phyloP scores from a whole-genome alignment of 1,140 invertebrate species.

The Dreissena polymorpha region DNA sequence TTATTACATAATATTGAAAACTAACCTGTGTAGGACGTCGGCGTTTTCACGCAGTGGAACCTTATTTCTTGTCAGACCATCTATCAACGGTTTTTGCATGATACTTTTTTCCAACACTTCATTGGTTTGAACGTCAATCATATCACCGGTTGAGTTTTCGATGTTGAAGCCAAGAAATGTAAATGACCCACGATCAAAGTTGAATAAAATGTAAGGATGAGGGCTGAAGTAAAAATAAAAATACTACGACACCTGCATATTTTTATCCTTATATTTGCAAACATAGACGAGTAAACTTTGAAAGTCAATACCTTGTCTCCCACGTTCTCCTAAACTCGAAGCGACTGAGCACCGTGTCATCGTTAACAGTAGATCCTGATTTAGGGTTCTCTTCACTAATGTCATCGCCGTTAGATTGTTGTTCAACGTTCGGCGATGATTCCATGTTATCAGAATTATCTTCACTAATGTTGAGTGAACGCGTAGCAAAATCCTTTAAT shows the following conservation, averaged over 20 bases:
- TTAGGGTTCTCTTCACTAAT: background rate
- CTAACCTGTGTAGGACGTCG: conserved; percentile 71
- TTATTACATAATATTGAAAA: too few species aligned
- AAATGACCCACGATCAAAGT: conserved; percentile 70
- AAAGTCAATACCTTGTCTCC: conserved; percentile 66
- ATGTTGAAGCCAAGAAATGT: conserved; percentile 77
- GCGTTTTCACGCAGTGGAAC: conserved; percentile 74
- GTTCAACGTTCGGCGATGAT: background rate
- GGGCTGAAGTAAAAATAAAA: conserved; percentile 63
- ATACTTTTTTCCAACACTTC: conserved; percentile 60
- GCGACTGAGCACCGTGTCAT: conserved; percentile 51
- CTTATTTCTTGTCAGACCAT: conserved; percentile 64
- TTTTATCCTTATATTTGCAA: background rate
- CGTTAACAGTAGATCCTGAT: conserved; percentile 21
- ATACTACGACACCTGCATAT: background rate
- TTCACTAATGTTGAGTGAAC: conserved; percentile 74
- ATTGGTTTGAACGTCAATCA: conserved; percentile 68
- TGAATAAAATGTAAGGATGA: conserved; percentile 77
- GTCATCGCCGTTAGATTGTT: background rate
- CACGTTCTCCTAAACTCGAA: conserved; percentile 67
- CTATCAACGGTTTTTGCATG: conserved; percentile 62
- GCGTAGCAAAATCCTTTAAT: conserved; percentile 74
- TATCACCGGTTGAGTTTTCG: conserved; percentile 63
- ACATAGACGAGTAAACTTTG: too few species aligned
- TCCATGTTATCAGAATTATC: conserved; percentile 58